Base-by-base conservation (phyloP, 1,140 invertebrate genomes). In the Dryas iulia region DNA sequence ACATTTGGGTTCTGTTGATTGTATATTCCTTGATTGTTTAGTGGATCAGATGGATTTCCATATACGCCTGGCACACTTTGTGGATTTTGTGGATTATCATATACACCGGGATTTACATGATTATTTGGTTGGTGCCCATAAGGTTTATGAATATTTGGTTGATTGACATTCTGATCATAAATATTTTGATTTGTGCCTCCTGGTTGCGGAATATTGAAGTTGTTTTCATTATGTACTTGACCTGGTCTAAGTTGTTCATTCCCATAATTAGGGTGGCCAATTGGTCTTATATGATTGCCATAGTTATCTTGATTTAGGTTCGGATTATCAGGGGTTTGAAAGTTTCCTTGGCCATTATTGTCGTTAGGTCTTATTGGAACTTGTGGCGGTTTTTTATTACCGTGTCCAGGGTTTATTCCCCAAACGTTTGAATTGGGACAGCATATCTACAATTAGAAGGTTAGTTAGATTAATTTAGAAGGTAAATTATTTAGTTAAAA, bases 371-470 rank as follows among this genome's bases (percentile, higher is more conserved):
- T 53, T 59, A 66, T 59, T 52, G 24, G 35, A 5, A 18, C 21
- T 59, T 59, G 18, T 59, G 18, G 54, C 18, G 10, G 18, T 5
- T 52, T 24, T 25, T 52, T 18, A 21, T 24, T 31, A 47, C 28
- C 21, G 24, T 54, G 28, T 31, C 52, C 21, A 6, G 33, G 26
- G 1, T 61, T 23, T 26, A 28, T 52, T 26, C 63, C 62, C 71
- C 66, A 69, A 25, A 72, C 47, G 28, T 70, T 69, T 26, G 59
- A 67, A 24, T 62, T 71, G 14, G 72, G 71, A 60, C 77, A 79
- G 54, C 77, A 79, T 52, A 77, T 67, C 77, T 79, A 21, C 53
- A 72, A 73, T 28, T 47, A 47, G 2, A 65, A 21, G n/a, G n/a
- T n/a, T n/a, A n/a, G n/a, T n/a, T n/a, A n/a, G n/a, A n/a, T n/a